These are phyloP conservation scores for Gyrodactylus salaris DNA, from an alignment of 1,140 invertebrate species.

Conservation along the genomic window DNA sequence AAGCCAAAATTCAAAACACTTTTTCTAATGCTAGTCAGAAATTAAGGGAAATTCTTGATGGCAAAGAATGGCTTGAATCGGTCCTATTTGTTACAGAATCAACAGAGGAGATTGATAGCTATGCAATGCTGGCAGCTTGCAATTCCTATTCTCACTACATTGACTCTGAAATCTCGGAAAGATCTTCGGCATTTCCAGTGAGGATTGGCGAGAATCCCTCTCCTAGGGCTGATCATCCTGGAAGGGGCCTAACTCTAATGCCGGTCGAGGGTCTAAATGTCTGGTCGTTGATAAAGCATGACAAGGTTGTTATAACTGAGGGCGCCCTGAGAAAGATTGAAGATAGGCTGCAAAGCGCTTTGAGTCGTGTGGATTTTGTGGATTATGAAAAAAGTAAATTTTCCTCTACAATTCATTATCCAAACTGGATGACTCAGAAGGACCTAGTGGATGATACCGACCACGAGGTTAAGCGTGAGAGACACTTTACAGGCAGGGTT, in stretches of 20 bases:
- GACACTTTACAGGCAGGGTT: not conserved
- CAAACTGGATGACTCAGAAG: not conserved
- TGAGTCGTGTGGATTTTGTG: not conserved
- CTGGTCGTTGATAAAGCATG: slow-evolving; percentile 60
- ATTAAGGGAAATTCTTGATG: not conserved
- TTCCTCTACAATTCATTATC: not conserved
- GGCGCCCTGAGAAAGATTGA: slow-evolving; percentile 48
- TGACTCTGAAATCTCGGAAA: not conserved
- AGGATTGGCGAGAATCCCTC: not conserved
- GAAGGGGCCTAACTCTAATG: not conserved
- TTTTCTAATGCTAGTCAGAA: not conserved
- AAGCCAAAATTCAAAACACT: not conserved
- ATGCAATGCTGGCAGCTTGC: not conserved
- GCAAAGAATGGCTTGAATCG: not conserved
- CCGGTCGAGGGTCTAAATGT: slow-evolving; percentile 27
- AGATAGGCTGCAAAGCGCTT: slow-evolving; percentile 25
- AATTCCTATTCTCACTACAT: not conserved
- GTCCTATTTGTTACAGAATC: not conserved
- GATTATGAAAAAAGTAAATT: not conserved
- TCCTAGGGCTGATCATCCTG: not conserved
- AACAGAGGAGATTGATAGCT: not conserved
- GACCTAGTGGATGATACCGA: not conserved
- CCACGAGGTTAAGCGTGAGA: not conserved
- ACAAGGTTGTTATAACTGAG: slow-evolving; percentile 55
- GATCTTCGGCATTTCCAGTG: not conserved